phyloP scores from a whole-genome alignment of 2,797 vertebrate species.

The Anniella stebbinsi region DNA sequence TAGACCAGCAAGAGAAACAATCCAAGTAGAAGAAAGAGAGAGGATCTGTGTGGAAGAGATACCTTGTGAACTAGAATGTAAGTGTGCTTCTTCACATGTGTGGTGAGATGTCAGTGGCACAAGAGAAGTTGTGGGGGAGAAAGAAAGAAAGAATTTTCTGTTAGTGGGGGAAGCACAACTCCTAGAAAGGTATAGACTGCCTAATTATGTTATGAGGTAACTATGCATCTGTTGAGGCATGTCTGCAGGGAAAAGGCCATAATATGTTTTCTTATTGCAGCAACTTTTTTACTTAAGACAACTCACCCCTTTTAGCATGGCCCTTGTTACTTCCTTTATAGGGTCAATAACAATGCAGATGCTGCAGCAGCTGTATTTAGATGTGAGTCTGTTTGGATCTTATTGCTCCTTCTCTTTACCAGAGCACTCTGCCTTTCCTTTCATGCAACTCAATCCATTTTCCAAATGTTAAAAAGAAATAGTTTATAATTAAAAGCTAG shows the following conservation, averaged over 20 bases:
- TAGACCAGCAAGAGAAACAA: constrained; percentile 29
- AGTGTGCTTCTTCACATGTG: background rate
- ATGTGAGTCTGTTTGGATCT: background rate
- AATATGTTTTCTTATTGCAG: background rate
- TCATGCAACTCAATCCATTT: background rate
- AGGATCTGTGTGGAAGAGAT: background rate
- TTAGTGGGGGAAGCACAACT: background rate
- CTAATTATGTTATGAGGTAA: constrained; percentile 31
- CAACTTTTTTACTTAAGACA: constrained; percentile 29
- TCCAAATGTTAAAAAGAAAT: constrained; percentile 31
- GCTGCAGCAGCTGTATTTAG: constrained; percentile 17
- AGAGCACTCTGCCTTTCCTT: constrained; percentile 16
- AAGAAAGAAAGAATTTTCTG: background rate
- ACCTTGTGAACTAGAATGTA: background rate
- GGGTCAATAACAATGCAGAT: background rate
- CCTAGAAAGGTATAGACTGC: background rate
- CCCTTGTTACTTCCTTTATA: background rate
- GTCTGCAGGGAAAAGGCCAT: constrained; percentile 7
- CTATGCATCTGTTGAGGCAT: background rate
- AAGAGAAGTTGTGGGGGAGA: background rate
- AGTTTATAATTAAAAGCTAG: constrained; percentile 14
- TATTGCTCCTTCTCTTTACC: constrained; percentile 1
- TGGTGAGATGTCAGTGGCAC: background rate
- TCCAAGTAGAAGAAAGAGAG: constrained; percentile 19
- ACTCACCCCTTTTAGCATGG: background rate